Evolutionary conservation across 2,113 vertebrate genomes (phyloP).

Genomic region (Halcyon senegalensis): DNA sequence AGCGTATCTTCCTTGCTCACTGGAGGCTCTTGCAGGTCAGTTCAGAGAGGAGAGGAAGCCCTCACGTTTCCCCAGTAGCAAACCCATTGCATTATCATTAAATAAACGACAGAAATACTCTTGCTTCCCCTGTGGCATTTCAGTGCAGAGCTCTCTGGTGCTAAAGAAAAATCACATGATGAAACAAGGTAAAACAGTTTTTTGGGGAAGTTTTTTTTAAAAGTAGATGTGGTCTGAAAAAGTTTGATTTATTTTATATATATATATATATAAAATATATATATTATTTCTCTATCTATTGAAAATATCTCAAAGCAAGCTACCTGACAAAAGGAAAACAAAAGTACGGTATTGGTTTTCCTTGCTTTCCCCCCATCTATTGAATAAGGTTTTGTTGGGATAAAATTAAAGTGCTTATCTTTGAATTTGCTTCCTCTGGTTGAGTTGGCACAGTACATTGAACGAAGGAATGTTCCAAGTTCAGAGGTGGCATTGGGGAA

Average conservation of each 20-base stretch:
- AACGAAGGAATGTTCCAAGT: conserved; percentile 73
- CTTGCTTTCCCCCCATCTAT: conserved; percentile 63
- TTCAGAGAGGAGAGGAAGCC: not conserved
- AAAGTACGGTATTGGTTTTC: conserved; percentile 67
- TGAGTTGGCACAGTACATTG: conserved; percentile 74
- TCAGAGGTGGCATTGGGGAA: conserved; percentile 77
- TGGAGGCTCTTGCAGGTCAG: not conserved
- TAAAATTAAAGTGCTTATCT: conserved; percentile 76
- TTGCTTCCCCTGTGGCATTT: not conserved
- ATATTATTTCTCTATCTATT: conserved; percentile 54
- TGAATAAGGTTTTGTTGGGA: conserved; percentile 70
- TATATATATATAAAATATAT: not conserved
- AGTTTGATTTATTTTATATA: not conserved
- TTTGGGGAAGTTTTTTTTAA: conserved; percentile 46
- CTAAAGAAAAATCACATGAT: not conserved
- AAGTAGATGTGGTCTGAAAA: conserved; percentile 26
- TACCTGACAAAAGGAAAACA: conserved; percentile 73
- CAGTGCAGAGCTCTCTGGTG: not conserved
- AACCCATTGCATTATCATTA: not conserved
- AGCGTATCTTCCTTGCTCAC: not conserved
- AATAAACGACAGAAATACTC: not conserved
- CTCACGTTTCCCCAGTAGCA: rapidly evolving
- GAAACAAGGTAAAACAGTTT: not conserved
- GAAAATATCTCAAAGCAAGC: conserved; percentile 63
- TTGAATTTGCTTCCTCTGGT: conserved; percentile 76